Evolutionary conservation across 1,140 invertebrate genomes (phyloP).

Genomic region (Tetraneura akinire): DNA sequence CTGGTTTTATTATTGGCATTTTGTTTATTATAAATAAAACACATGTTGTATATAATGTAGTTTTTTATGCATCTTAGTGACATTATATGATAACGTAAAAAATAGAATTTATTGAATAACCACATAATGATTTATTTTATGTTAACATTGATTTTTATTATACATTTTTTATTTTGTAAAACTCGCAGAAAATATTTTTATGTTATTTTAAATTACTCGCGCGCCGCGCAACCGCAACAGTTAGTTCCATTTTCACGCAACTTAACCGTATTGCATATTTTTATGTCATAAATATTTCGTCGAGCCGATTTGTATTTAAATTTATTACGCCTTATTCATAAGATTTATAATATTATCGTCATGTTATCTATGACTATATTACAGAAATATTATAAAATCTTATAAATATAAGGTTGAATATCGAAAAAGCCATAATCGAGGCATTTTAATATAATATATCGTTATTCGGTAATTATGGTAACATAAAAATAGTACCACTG

Average conservation of each 20-base stretch:
- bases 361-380: no score
- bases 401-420: no score
- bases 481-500: no score
- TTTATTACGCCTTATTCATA: background rate
- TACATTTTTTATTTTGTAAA: constrained; percentile 6
- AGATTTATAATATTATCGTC: no score
- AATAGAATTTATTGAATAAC: constrained; percentile 10
- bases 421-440: no score
- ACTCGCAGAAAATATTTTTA: background rate
- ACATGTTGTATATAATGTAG: background rate
- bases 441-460: no score
- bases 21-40: constrained; percentile 20
- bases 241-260: background rate
- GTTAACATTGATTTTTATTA: constrained; percentile 20
- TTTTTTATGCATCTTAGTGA: background rate
- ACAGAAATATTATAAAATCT: no score
- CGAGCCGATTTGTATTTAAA: constrained; percentile 7
- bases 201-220: background rate
- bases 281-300: constrained; percentile 1
- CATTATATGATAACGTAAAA: background rate
- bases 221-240: background rate
- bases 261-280: background rate
- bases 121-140: constrained; percentile 28
- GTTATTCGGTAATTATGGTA: no score
- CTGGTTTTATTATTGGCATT: constrained; percentile 1